phyloP scores from a whole-genome alignment of 2,113 vertebrate species.

The Cavia porcellus region DNA sequence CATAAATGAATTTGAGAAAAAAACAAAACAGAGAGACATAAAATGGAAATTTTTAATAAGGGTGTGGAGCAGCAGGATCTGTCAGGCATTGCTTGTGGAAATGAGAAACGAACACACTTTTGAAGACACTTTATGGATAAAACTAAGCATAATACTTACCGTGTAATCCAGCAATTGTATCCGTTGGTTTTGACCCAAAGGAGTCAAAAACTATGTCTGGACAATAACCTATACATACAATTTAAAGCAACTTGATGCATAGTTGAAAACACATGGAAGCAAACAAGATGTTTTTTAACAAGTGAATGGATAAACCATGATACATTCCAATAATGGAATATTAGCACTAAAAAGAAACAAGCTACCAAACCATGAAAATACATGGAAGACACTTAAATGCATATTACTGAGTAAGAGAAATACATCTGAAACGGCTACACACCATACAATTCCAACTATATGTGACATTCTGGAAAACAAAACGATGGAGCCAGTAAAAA shows the following conservation, averaged over 20 bases:
- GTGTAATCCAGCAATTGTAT: neutral
- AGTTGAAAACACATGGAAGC: neutral
- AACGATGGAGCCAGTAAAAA: neutral
- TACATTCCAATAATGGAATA: neutral
- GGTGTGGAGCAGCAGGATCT: too few species aligned
- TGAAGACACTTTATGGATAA: neutral
- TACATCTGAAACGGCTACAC: too few species aligned
- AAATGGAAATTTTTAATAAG: neutral
- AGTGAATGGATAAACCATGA: neutral
- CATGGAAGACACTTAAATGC: neutral
- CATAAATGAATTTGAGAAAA: neutral
- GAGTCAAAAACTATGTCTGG: neutral
- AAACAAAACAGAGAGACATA: neutral
- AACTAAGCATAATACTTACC: neutral
- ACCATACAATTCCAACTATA: too few species aligned
- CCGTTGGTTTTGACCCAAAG: neutral
- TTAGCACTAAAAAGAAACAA: neutral
- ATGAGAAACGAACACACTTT: neutral
- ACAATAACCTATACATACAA: too few species aligned
- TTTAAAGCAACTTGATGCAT: neutral
- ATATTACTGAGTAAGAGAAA: neutral
- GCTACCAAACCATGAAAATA: neutral
- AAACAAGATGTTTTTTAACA: neutral
- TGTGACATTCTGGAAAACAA: neutral
- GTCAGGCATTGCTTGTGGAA: neutral